These are phyloP conservation scores for Pygoscelis antarcticus DNA, from an alignment of 2,113 vertebrate genomes.

Conservation along the genomic window DNA sequence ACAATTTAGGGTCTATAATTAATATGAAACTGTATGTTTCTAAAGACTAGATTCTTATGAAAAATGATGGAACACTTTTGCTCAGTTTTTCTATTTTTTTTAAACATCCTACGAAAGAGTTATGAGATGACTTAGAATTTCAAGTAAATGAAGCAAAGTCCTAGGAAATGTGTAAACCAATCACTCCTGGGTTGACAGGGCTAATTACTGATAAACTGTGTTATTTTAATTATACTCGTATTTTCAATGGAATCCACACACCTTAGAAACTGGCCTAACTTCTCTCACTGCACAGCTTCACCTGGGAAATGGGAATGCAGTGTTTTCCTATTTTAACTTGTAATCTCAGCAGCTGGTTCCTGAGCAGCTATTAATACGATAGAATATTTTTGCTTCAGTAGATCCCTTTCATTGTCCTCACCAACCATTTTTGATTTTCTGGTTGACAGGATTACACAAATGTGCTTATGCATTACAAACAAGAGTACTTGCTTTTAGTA, in stretches of 20 bases:
- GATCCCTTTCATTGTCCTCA: neutral
- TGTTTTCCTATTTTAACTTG: neutral
- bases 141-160: neutral
- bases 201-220: neutral
- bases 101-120: neutral
- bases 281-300: neutral
- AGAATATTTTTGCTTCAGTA: neutral
- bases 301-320: neutral
- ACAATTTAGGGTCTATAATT: neutral
- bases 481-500: neutral
- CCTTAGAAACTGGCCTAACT: neutral
- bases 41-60: neutral
- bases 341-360: neutral
- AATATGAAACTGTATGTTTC: neutral
- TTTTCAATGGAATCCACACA: neutral
- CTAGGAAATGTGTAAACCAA: accelerated
- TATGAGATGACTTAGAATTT: neutral
- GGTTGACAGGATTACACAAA: neutral
- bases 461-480: neutral
- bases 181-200: neutral
- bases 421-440: neutral
- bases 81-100: neutral
- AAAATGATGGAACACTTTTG: neutral
- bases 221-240: neutral
- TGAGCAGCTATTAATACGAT: neutral